Evolutionary conservation across 2,797 vertebrate species (phyloP), one percentile per base, ranked within the genome.

Genomic region (Eospalax fontanierii): DNA sequence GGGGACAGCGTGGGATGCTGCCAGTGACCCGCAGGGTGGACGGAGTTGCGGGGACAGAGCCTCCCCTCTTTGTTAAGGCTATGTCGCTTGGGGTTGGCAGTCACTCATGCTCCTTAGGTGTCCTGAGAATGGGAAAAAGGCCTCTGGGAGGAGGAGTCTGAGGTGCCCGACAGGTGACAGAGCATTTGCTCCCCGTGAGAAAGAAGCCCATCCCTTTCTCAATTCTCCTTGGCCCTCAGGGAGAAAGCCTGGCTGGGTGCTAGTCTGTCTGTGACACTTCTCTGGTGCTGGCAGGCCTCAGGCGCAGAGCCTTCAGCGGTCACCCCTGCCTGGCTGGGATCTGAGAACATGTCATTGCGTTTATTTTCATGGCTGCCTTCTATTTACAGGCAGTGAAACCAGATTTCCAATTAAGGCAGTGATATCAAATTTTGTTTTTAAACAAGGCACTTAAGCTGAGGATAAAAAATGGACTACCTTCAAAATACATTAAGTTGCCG

Each of bases 391-490:
- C 68, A 89, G 91, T 38, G 73, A 90, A 93, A 93, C 38, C 54
- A 79, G 88, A 76, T 76, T 95, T 93, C 84, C 71, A 80, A 43
- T 73, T 46, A 83, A 33, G 57, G 68, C 90, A 35, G 33, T 6
- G 78, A 68, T 30, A 79, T 10, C 61, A 30, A 81, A 35, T 50
- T 94, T 93, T 30, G 0, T 68, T 88, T 95, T 94, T 74, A 84
- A 92, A 93, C 75, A 86, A 97, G 81, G 35, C 78, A 24, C 76
- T 79, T 50, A 88, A 80, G 40, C 28, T 68, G 38, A 73, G 40
- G 66, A 9, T 18, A 19, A 30, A 10, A 57, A 54, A 61, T 24
- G 38, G 66, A 24, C 57, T 35, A 87, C 43, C 73, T 91, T 91
- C 50, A 65, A 73, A 61, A n/a, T 11, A 80, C 12, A 40, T n/a